Evolutionary conservation across 2,113 vertebrate species (phyloP).

Genomic region (Shinisaurus crocodilurus): DNA sequence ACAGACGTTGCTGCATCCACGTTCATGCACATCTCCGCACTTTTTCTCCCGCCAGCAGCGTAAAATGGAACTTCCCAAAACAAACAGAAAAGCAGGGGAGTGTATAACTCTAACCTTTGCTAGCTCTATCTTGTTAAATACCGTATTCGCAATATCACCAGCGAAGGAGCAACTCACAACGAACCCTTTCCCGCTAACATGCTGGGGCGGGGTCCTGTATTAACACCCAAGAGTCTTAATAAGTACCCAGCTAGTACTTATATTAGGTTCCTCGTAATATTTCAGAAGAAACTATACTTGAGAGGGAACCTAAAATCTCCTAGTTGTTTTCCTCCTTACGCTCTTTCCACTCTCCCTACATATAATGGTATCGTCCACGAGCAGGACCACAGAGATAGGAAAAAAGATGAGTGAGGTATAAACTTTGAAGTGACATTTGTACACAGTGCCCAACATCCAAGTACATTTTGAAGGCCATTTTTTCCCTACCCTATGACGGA

Average conservation of each 20-base stretch:
- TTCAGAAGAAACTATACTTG: not conserved
- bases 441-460: no score
- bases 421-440: not conserved
- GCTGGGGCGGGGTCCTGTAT: not conserved
- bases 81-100: not conserved
- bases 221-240: not conserved
- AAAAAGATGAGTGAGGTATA: not conserved
- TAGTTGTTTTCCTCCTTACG: not conserved
- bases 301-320: not conserved
- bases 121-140: not conserved
- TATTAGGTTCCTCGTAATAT: not conserved
- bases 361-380: not conserved
- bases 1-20: not conserved
- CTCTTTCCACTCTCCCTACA: rapidly evolving
- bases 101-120: not conserved
- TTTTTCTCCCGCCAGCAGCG: no score
- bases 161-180: not conserved
- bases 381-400: not conserved
- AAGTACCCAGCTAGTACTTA: no score
- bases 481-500: not conserved
- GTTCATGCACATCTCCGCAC: no score
- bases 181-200: not conserved
- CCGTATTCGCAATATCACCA: not conserved
- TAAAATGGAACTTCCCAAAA: not conserved
- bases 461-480: not conserved